Evolutionary conservation across 1,140 invertebrate species (phyloP).

Genomic region (Neodiprion lecontei): DNA sequence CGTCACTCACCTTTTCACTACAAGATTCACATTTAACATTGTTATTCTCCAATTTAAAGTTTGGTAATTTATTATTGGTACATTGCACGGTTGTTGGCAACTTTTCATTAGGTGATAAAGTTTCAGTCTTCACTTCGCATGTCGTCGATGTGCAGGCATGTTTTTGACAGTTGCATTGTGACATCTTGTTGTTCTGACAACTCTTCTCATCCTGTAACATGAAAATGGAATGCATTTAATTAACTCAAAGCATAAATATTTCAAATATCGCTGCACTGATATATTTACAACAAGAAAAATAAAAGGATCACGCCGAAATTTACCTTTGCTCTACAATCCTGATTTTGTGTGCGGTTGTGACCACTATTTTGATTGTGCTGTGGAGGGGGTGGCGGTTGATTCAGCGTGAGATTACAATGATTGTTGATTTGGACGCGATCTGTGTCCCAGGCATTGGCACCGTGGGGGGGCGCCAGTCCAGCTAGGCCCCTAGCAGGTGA

Average conservation of each 20-base stretch:
- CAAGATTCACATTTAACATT: conserved; percentile 59
- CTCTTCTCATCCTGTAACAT: conserved; percentile 47
- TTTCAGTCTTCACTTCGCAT: conserved; percentile 57
- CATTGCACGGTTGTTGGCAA: conserved; percentile 36
- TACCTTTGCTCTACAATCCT: conserved; percentile 53
- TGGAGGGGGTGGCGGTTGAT: conserved; percentile 44
- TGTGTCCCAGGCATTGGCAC: conserved; percentile 66
- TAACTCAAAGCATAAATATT: neutral
- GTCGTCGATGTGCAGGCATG: conserved; percentile 49
- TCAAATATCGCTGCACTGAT: too few species aligned
- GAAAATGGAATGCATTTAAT: conserved; percentile 5
- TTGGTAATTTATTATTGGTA: conserved; percentile 38
- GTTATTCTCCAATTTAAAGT: conserved; percentile 57
- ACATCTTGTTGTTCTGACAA: conserved; percentile 43
- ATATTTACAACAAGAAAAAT: too few species aligned
- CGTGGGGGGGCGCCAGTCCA: conserved; percentile 68
- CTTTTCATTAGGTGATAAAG: conserved; percentile 50
- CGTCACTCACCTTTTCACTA: conserved; percentile 44
- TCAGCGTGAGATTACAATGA: conserved; percentile 64
- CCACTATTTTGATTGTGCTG: conserved; percentile 44
- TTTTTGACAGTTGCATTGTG: conserved; percentile 51
- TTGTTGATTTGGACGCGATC: conserved; percentile 72
- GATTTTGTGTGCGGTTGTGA: conserved; percentile 45
- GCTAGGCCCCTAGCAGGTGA: conserved; percentile 66
- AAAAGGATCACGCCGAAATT: too few species aligned